These are phyloP conservation scores for Troides aeacus DNA, from an alignment of 2,888 invertebrate species.

Conservation along the genomic window DNA sequence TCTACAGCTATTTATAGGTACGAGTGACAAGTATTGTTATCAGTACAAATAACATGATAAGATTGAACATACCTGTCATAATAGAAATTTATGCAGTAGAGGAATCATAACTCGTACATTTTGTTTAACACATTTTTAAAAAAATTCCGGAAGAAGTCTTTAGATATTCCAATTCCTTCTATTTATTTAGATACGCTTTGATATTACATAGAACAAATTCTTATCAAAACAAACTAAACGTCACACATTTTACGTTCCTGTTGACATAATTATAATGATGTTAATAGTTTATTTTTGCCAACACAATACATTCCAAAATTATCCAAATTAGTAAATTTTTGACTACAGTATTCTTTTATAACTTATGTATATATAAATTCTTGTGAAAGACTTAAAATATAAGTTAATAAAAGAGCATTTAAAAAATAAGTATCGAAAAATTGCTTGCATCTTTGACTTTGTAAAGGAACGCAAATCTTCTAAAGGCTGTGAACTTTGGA, in stretches of 20 bases:
- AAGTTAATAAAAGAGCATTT: background rate
- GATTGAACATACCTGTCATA: conserved; percentile 33
- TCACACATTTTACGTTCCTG: background rate
- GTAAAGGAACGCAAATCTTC: background rate
- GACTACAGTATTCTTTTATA: background rate
- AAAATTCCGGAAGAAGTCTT: conserved; percentile 6
- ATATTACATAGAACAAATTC: background rate
- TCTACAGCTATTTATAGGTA: background rate
- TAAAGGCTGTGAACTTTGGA: background rate
- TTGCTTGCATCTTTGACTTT: background rate
- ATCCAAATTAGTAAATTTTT: background rate
- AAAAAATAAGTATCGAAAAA: background rate
- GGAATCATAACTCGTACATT: conserved; percentile 12
- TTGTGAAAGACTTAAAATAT: background rate
- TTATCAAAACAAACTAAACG: background rate
- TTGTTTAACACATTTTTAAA: conserved; percentile 21
- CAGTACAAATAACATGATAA: conserved; percentile 21
- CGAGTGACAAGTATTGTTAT: conserved; percentile 1
- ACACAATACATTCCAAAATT: background rate
- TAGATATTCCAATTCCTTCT: background rate
- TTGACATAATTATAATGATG: background rate
- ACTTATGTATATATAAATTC: too few relatives aligned
- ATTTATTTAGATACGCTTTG: background rate
- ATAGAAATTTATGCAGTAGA: conserved; percentile 15
- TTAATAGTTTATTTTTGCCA: background rate